A percentile compares a stretch with the other conserved stretches of the same genome.
Conservation (phyloP, 2,113 vertebrate genomes). For the Bambusicola thoracicus region DNA sequence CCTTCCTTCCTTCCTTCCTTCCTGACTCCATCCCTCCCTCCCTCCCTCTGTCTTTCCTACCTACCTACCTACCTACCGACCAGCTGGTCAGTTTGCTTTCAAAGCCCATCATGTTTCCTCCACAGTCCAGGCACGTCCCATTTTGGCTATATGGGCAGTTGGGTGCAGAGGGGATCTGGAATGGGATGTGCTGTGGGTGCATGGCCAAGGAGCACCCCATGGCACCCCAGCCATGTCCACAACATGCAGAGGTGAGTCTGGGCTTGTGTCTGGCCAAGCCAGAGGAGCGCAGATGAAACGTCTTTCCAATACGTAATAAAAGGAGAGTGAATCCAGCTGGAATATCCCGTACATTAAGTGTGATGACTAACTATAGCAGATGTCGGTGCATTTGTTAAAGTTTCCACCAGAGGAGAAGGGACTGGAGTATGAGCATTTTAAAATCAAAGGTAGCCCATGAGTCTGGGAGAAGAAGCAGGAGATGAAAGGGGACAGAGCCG, state of each 20-base stretch:
- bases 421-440: constrained; percentile 58
- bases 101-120: neutral
- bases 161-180: neutral
- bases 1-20: too few species aligned
- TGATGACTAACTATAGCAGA: constrained; percentile 74
- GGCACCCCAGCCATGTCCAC: neutral
- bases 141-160: neutral
- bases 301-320: constrained; percentile 76
- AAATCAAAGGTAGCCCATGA: constrained; percentile 64
- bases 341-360: constrained; percentile 74
- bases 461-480: neutral
- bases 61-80: neutral
- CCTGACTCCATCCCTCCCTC: too few species aligned
- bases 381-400: constrained; percentile 69
- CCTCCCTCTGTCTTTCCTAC: too few species aligned
- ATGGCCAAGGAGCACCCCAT: neutral
- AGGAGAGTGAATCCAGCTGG: constrained; percentile 71
- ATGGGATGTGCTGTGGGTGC: neutral
- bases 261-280: constrained; percentile 61
- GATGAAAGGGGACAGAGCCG: constrained; percentile 7
- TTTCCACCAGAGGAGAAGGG: constrained; percentile 69
- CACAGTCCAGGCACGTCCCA: neutral
- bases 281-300: constrained; percentile 58
- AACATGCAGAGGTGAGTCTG: constrained; percentile 59
- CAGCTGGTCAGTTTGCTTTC: neutral